phyloP scores from a whole-genome alignment of 2,888 invertebrate species.

The Amiota minor region DNA sequence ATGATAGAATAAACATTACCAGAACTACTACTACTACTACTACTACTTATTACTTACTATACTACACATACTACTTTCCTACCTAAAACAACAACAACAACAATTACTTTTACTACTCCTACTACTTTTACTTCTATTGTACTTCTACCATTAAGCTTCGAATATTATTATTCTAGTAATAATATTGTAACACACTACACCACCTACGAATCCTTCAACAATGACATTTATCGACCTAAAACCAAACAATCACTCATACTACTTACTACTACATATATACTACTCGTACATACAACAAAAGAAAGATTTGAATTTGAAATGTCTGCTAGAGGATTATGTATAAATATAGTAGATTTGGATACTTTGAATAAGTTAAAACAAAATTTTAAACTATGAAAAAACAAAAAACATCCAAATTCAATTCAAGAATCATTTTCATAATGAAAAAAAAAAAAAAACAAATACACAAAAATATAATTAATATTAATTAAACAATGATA shows the following conservation, averaged over 20 bases:
- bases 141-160: conserved; percentile 22
- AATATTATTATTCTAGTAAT: conserved; percentile 36
- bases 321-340: conserved; percentile 34
- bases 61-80: too few relatives aligned
- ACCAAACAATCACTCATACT: background rate
- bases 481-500: conserved; percentile 22
- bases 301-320: conserved; percentile 39
- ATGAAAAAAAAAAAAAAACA: conserved; percentile 28
- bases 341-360: conserved; percentile 1
- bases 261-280: too few relatives aligned
- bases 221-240: background rate
- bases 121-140: background rate
- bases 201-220: conserved; percentile 10
- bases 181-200: too few relatives aligned
- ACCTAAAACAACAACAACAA: background rate
- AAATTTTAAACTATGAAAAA: conserved; percentile 10
- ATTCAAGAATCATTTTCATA: conserved; percentile 20
- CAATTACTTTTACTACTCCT: background rate
- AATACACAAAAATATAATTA: conserved; percentile 2
- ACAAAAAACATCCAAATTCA: conserved; percentile 28
- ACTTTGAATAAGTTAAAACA: too few relatives aligned
- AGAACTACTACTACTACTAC: conserved; percentile 9
- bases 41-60: background rate
- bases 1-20: conserved; percentile 33
- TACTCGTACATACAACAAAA: conserved; percentile 25